Base-by-base conservation (phyloP, 1,140 invertebrate genomes). In the Leptinotarsa defecta region DNA sequence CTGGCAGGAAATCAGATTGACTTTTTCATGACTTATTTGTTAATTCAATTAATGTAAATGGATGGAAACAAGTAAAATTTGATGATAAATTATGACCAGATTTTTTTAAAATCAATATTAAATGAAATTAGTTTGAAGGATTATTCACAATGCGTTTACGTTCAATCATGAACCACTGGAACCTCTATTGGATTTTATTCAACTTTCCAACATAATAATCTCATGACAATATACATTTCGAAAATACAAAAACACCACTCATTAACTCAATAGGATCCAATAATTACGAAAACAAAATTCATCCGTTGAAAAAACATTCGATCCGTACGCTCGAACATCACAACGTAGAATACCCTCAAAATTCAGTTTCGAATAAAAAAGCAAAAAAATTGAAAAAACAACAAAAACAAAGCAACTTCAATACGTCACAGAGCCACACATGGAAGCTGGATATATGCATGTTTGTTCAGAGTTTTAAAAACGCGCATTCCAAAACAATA, bases 401-500 rank as follows among this genome's bases (percentile, higher is more conserved):
- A 74, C 63, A 77, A 79, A 78, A 80, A 77, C 76, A 81, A 78
- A 79, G 78, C 74, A 68, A 75, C 71, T 64, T 73, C 78, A 76
- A 82, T 79, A 80, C 82, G 81, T 84, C 82, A 84, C 80, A 76
- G 43, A 71, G 57, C 65, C 69, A 77, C 69, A 79, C 81, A 77
- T 76, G 75, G 75, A 71, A 52, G 74, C 77, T 77, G 77, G 75
- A 76, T 77, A 71, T 77, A 77, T 78, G 78, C 74, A 78, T 85
- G 81, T 84, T 84, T 84, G 81, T 85, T 81, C 82, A 83, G 84
- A 83, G 83, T 85, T 85, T 85, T 84, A 85, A 85, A 85, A 85
- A 85, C 83, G 84, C 84, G 84, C 84, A 85, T 84, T 84, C 82
- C 84, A 86, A 86, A 86, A 86, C 83, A 86, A 86, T 86, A 85